These are phyloP conservation scores for Cladorhizidae sp. DNA, from an alignment of 37 sponge, comb jelly and placozoan species.

Conservation along the genomic window DNA sequence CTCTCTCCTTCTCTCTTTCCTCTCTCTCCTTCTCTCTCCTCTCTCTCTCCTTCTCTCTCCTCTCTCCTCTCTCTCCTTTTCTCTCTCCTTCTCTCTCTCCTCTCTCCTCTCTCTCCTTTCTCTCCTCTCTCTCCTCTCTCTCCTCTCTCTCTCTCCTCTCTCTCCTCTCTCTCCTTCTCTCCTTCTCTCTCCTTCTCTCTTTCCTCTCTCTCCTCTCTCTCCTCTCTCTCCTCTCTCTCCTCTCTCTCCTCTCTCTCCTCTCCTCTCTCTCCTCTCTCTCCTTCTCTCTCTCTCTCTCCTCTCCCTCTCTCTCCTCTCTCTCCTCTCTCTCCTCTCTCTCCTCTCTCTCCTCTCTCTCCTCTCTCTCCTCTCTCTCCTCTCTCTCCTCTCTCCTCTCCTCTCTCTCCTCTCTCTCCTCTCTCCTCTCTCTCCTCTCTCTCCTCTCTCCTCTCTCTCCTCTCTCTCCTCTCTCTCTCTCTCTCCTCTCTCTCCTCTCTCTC, in stretches of 20 bases:
- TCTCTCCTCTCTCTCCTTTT: too few species aligned
- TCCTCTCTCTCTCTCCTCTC: too few species aligned
- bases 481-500: not conserved
- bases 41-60: too few species aligned
- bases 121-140: too few species aligned
- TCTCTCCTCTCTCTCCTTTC: too few species aligned
- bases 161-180: too few species aligned
- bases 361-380: not conserved
- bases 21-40: too few species aligned
- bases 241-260: not conserved
- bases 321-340: not conserved
- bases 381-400: too few species aligned
- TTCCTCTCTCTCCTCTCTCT: not conserved
- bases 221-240: not conserved
- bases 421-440: not conserved
- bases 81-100: too few species aligned
- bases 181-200: too few species aligned
- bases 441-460: not conserved
- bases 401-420: not conserved
- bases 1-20: too few species aligned
- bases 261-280: not conserved
- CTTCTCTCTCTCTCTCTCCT: not conserved
- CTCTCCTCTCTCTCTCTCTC: not conserved
- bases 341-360: slow-evolving; percentile 2
- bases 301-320: not conserved